Evolutionary conservation across 2,797 vertebrate genomes (phyloP).

Genomic region (Uromys caudimaculatus): DNA sequence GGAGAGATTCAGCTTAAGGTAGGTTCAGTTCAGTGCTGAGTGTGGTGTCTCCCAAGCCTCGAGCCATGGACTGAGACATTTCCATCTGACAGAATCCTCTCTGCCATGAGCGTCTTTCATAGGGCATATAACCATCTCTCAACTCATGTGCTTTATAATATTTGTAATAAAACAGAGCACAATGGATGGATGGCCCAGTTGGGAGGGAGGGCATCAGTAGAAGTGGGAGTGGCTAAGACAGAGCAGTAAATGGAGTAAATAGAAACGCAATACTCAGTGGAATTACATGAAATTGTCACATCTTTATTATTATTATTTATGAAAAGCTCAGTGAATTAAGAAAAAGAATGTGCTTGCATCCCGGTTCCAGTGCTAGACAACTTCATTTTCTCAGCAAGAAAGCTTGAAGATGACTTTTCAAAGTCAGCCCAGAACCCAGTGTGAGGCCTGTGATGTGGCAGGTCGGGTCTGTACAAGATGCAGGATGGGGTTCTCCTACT

Average conservation of each 20-base stretch:
- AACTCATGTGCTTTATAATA: no score
- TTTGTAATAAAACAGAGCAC: background rate
- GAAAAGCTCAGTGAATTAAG: background rate
- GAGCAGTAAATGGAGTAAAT: no score
- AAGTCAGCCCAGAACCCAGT: constrained; percentile 59
- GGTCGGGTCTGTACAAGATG: constrained; percentile 16
- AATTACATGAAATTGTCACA: background rate
- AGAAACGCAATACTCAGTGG: background rate
- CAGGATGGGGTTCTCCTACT: background rate
- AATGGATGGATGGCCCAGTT: background rate
- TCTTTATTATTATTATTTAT: background rate
- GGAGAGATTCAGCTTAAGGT: background rate
- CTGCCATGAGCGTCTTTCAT: constrained; percentile 63
- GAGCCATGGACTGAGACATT: background rate
- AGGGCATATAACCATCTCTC: constrained; percentile 54
- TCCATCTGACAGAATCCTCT: constrained; percentile 54
- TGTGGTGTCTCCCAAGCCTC: background rate
- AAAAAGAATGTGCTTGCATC: constrained; percentile 28
- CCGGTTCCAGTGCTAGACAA: background rate
- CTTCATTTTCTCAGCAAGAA: constrained; percentile 45
- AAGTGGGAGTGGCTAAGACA: no score
- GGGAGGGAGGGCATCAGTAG: background rate
- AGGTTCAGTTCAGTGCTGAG: background rate
- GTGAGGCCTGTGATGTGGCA: background rate
- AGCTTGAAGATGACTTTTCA: background rate